Evolutionary conservation across 2,113 vertebrate genomes (phyloP).

Genomic region (Pampusana beccarii): DNA sequence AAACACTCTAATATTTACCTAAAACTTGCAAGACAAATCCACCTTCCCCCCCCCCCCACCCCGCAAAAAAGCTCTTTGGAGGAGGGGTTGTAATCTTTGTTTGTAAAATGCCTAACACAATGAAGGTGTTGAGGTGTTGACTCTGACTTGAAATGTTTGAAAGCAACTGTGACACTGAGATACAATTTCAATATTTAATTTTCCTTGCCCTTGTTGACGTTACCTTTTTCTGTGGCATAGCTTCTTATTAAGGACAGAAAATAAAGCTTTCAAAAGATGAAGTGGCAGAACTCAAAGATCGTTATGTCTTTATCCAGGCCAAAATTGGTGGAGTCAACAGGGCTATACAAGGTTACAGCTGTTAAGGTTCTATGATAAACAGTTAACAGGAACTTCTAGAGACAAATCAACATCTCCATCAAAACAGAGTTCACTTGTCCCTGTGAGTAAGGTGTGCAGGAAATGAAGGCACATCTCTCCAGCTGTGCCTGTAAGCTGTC

Average conservation of each 20-base stretch:
- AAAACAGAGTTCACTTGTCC: background rate
- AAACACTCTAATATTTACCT: background rate
- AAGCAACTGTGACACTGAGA: background rate
- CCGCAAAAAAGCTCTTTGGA: fast-evolving
- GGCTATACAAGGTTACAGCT: background rate
- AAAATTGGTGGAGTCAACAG: background rate
- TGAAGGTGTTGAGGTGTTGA: background rate
- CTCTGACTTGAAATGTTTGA: background rate
- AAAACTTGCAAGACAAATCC: background rate
- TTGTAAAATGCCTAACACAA: background rate
- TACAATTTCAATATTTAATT: background rate
- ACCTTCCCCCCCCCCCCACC: too few species aligned
- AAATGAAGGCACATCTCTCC: background rate
- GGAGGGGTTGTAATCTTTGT: background rate
- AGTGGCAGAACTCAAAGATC: background rate
- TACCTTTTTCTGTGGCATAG: background rate
- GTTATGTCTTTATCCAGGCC: background rate
- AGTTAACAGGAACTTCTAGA: background rate
- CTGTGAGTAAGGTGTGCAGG: background rate
- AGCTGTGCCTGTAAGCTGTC: background rate
- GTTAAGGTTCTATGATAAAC: background rate
- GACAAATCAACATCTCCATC: background rate
- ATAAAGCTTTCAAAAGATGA: background rate
- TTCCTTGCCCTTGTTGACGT: background rate
- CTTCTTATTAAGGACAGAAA: background rate